Evolutionary conservation across 2,888 invertebrate species (phyloP).

Genomic region (Tryphoninae sp.): DNA sequence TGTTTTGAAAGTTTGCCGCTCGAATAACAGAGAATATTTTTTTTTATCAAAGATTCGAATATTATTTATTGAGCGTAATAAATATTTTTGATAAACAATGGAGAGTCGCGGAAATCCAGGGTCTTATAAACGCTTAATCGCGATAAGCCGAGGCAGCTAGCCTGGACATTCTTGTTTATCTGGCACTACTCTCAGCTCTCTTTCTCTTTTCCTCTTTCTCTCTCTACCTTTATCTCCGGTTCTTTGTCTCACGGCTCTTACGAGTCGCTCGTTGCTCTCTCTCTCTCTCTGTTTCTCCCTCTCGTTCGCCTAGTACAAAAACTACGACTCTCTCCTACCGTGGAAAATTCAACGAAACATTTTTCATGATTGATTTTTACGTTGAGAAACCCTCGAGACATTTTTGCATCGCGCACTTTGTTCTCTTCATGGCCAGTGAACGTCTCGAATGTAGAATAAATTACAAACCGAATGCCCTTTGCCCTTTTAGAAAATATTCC

Average conservation of each 20-base stretch:
- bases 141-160: slow-evolving; percentile 28
- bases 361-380: background rate
- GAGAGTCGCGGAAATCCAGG: slow-evolving; percentile 1
- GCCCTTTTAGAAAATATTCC: slow-evolving; percentile 5
- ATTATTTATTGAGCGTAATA: background rate
- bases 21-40: background rate
- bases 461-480: background rate
- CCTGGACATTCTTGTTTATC: slow-evolving; percentile 39
- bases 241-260: background rate
- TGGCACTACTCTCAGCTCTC: slow-evolving; percentile 8
- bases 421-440: slow-evolving; percentile 15
- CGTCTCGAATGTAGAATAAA: background rate
- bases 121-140: slow-evolving; percentile 34
- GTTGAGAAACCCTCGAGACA: background rate
- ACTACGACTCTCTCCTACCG: slow-evolving; percentile 1
- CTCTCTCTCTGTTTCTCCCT: too few relatives aligned
- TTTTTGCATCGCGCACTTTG: slow-evolving; percentile 12
- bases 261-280: too few relatives aligned
- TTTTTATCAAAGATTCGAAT: background rate
- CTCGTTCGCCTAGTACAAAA: background rate
- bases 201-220: background rate
- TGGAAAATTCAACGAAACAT: slow-evolving; percentile 33
- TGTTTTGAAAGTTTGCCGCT: background rate
- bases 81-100: background rate
- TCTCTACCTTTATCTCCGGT: background rate